Base-by-base conservation (phyloP, 2,888 invertebrate species). In the Sussaba pulchella region DNA sequence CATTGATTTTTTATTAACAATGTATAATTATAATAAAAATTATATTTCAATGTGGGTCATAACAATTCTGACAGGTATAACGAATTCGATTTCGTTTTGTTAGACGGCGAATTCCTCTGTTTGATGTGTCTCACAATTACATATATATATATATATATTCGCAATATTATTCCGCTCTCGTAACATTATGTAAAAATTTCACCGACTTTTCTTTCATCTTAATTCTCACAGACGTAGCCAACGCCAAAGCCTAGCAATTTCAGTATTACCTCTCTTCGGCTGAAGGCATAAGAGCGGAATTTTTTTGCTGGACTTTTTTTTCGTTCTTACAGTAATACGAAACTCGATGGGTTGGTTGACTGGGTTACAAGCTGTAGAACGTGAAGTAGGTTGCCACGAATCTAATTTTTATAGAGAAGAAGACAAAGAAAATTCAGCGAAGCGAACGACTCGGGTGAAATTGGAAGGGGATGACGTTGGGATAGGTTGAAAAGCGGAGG, bases 381-480 rank as follows among this genome's bases (percentile, higher is more conserved):
- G 63, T 39, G 24, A 73, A 64, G 69, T 52, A 54, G 73, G 78
- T 61, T 61, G 52, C 36, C 45, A 17, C 47, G 26, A 73, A 69
- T 69, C 26, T 67, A 78, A 63, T 78, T 78, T 78, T 73, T 52
- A 64, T 78, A 52, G 26, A 67, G 69, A 57, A 63, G 52, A 67
- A 72, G 31, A 61, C 66, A 66, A 50, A 43, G 61, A 52, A 41
- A 26, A 41, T 70, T 21, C 63, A 57, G 47, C 70, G 47, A 52
- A 52, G 50, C 36, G 52, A 75, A 75, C 36, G 76, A 43, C 52
- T 66, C 66, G 70, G 66, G 59, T 50, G 50, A 24, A 76, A 66
- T 66, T 66, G 50, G 59, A 66, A 76, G 10, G 26, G 31, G 43
- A 19, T 36, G 24, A 50, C 52, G 63, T 57, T 41, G 39, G 19